Base-by-base conservation (phyloP, 2,113 vertebrate species). In the Sturnira hondurensis region DNA sequence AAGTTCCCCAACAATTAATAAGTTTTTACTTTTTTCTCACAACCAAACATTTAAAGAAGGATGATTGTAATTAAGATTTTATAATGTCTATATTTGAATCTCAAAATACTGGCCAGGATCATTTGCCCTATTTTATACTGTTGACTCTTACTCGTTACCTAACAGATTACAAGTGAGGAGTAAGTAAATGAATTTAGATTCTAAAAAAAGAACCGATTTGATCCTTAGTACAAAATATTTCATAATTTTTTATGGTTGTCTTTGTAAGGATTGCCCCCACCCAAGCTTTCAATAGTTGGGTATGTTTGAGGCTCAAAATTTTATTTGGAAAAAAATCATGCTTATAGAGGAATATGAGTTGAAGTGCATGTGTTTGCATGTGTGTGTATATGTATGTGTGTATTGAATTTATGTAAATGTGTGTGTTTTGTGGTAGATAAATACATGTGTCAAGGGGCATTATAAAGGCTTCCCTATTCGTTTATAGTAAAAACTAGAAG, bases 221-320 rank as follows among this genome's bases (percentile, higher is more conserved):
- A 95, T 56, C 33, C 33, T 96, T 93, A 84, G 68, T 70, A 47
- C 5, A 95, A 74, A 96, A 83, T 70, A 20, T 65, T 91, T 91
- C 10, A 77, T 82, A 73, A 93, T 81, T 77, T 68, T 58, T 77
- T 92, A 58, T 45, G 28, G 28, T 95, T 86, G 8, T 67, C 12
- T 87, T 82, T 88, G 22, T 91, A 96, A 91, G 4, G 5, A 19
- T 47, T 74, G 17, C 6, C 7, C 17, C 28, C 80, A 36, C 10
- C 31, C 13, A 90, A 94, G 54, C 43, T 81, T 96, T 70, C 14
- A 83, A n/a, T 9, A 45, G 14, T 82, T 87, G 41, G 28, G 8
- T 71, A 52, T 94, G 74, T 83, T 76, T 93, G 67, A 67, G 15
- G 61, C 12, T 93, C 47, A 63, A 52, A 76, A 68, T 28, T 86